Conservation (phyloP, 35 echinoderm and acorn worm species). For the Nesometra sesokonis region DNA sequence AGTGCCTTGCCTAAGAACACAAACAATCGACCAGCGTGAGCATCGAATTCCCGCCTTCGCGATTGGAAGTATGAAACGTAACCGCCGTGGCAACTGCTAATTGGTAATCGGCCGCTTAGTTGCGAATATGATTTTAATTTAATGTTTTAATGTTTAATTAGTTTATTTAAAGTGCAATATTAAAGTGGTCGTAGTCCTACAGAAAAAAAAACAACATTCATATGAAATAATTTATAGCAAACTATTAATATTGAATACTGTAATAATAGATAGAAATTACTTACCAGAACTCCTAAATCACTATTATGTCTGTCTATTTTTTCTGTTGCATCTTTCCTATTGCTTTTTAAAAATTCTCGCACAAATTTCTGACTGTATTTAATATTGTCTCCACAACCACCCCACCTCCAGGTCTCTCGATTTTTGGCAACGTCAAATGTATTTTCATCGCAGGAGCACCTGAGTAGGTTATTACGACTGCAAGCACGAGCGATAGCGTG, state of each 20-base stretch:
- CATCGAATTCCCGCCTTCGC: too few relatives aligned
- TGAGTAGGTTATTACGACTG: conserved; percentile 34
- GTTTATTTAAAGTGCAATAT: too few relatives aligned
- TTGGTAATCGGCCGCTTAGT: too few relatives aligned
- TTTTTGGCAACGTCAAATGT: conserved; percentile 59
- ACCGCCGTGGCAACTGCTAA: too few relatives aligned
- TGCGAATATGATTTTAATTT: too few relatives aligned
- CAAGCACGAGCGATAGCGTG: conserved; percentile 72
- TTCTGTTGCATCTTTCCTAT: conserved; percentile 34
- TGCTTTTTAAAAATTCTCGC: conserved; percentile 49
- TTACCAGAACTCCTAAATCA: conserved; percentile 78
- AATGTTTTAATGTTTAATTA: too few relatives aligned
- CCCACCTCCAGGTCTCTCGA: conserved; percentile 81
- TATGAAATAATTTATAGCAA: too few relatives aligned
- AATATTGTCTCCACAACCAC: conserved; percentile 87
- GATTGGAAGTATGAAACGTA: too few relatives aligned
- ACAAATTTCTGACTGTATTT: conserved; percentile 87
- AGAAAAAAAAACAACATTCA: too few relatives aligned
- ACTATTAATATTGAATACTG: background rate
- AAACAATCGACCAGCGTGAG: too few relatives aligned
- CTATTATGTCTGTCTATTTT: conserved; percentile 86
- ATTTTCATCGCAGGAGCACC: conserved; percentile 64
- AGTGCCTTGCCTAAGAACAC: too few relatives aligned
- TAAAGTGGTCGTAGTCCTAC: too few relatives aligned
- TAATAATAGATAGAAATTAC: background rate